phyloP scores from a whole-genome alignment of 2,888 invertebrate genomes.

The Hypercompe scribonia region DNA sequence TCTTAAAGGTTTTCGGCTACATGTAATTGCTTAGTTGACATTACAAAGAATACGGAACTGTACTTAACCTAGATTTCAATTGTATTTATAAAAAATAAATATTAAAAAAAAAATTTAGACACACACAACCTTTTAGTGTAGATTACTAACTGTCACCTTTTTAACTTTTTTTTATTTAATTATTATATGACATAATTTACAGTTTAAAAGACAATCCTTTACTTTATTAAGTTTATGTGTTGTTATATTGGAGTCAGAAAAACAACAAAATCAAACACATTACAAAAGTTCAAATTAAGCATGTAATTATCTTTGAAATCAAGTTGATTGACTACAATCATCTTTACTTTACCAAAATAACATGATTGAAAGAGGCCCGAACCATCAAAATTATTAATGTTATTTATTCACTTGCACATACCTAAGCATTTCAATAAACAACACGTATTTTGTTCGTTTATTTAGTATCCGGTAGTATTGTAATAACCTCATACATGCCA shows the following conservation, averaged over 20 bases:
- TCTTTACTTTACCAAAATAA: neutral
- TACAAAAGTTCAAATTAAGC: no score
- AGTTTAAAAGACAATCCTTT: neutral
- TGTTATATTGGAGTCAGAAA: neutral
- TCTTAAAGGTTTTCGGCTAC: neutral
- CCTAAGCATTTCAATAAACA: neutral
- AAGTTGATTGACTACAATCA: no score
- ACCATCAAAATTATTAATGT: neutral
- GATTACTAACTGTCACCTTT: neutral
- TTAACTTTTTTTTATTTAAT: no score
- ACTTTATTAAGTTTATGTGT: neutral
- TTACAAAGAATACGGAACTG: neutral
- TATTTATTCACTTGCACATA: neutral
- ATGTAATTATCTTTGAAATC: no score
- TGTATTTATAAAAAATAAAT: no score
- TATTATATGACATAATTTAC: neutral
- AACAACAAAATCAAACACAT: no score
- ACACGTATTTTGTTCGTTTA: neutral
- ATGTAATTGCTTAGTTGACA: neutral
- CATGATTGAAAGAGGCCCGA: no score
- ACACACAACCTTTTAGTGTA: neutral
- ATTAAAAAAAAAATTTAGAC: no score
- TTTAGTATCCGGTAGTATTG: slow-evolving; percentile 19
- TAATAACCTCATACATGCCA: slow-evolving; percentile 43
- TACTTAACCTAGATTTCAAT: neutral